Base-by-base conservation (phyloP, 2,888 invertebrate genomes). In the Hemicrepidius hirtus region DNA sequence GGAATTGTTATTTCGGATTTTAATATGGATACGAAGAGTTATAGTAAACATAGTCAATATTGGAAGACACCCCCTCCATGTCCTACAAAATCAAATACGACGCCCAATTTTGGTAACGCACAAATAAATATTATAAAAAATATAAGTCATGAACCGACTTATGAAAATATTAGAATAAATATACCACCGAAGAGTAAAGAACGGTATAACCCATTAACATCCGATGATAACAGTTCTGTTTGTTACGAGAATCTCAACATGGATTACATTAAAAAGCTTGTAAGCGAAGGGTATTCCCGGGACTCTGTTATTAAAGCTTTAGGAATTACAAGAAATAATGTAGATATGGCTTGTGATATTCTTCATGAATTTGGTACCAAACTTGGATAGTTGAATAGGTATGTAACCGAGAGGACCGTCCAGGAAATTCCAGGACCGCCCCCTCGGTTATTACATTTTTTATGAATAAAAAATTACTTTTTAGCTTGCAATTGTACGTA, bases 271-370 rank as follows among this genome's bases (percentile, higher is more conserved):
- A 93, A 95, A 18, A 92, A 94, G 76, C 88, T 98, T 73, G 95
- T 97, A 55, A 92, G 92, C 68, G 97, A 97, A 82, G 98, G 97
- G 0, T 97, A 96, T 84, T 93, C 96, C 0, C 94, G 95, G 82
- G 95, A 97, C 83, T 94, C 95, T 57, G 97, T 97, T 2, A 94
- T 97, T 59, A 91, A 97, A 78, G 97, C 97, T 3, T 88, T 98
- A 79, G 95, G 96, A 73, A 97, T 98, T 81, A 95, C 97, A 0
- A 90, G 96, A 71, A 98, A 97, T 87, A 96, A 98, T 86, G 90
- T 97, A 66, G 95, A 95, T 85, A 97, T 98, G 97, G 97, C 97
- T 55, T 94, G 97, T 87, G 97, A 97, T 80, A 97, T 97, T 83
- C 88, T 97, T 78, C 94, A 95, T 85, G 96, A 97, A 85, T 97